A percentile compares a stretch with the other conserved stretches of the same genome.
Evolutionary conservation across 2,113 vertebrate genomes (phyloP).

Genomic region (Agapornis roseicollis): DNA sequence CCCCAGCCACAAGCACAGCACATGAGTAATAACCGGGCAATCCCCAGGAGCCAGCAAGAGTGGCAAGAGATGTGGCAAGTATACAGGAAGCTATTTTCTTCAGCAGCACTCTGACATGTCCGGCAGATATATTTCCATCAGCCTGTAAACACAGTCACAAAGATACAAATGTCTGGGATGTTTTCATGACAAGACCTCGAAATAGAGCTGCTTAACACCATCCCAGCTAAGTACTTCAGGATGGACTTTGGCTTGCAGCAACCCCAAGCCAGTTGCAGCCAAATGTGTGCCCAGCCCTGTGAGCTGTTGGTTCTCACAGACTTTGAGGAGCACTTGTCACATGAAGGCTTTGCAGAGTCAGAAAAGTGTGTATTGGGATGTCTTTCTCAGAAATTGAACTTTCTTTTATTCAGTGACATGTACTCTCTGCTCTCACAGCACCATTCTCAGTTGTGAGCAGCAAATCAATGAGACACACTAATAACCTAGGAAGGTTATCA

Average conservation of each 20-base stretch:
- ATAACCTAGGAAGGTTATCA: not conserved
- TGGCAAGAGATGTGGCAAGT: not conserved
- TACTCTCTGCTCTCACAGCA: not conserved
- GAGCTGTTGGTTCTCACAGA: not conserved
- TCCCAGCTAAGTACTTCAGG: not conserved
- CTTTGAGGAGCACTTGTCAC: not conserved
- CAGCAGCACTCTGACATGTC: not conserved
- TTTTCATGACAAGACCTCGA: not conserved
- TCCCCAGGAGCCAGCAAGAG: not conserved
- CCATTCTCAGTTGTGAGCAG: not conserved
- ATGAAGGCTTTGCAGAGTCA: not conserved
- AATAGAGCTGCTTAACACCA: not conserved
- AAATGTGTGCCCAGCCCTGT: accelerated
- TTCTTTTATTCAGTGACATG: not conserved
- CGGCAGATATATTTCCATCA: not conserved
- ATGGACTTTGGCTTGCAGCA: not conserved
- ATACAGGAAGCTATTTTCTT: not conserved
- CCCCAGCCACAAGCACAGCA: not conserved
- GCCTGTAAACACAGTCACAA: not conserved
- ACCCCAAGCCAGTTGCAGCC: accelerated
- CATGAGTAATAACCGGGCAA: not conserved
- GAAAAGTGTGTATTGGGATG: not conserved
- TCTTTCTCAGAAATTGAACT: not conserved
- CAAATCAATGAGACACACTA: accelerated
- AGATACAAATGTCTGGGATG: not conserved